These are phyloP conservation scores for Digitonthophagus gazella DNA, from an alignment of 2,888 invertebrate genomes.

Conservation along the genomic window DNA sequence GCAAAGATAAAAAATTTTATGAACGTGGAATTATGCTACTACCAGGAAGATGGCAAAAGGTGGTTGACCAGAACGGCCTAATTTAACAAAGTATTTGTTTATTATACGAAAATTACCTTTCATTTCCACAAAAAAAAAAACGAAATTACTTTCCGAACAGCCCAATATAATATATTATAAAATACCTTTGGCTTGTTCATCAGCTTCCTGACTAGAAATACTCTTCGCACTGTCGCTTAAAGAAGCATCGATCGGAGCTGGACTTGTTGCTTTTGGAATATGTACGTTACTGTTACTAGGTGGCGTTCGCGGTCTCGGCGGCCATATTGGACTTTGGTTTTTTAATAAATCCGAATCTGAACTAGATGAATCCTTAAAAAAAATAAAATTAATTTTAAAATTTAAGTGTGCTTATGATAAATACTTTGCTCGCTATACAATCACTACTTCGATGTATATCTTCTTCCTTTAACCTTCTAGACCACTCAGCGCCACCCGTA, in stretches of 20 bases:
- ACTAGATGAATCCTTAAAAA: constrained; percentile 55
- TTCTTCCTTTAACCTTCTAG: constrained; percentile 59
- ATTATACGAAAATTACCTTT: too few species aligned
- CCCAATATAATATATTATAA: constrained; percentile 11
- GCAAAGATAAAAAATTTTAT: too few species aligned
- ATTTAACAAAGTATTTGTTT: too few species aligned
- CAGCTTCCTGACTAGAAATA: constrained; percentile 56
- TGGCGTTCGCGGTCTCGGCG: constrained; percentile 48
- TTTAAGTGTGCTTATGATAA: too few species aligned
- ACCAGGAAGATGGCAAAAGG: too few species aligned
- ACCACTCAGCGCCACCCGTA: constrained; percentile 66
- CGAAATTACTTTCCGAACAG: too few species aligned
- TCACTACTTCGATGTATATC: constrained; percentile 75
- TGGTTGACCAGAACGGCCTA: too few species aligned
- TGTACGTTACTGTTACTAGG: constrained; percentile 30
- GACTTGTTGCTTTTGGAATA: constrained; percentile 32
- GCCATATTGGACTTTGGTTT: constrained; percentile 47
- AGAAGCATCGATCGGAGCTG: constrained; percentile 52
- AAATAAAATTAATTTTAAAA: not conserved
- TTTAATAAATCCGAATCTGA: constrained; percentile 60
- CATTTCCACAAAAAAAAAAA: too few species aligned
- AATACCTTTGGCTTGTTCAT: constrained; percentile 51
- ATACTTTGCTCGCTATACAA: constrained; percentile 68
- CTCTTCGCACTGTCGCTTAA: constrained; percentile 57
- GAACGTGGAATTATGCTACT: too few species aligned